phyloP scores from a whole-genome alignment of 2,797 vertebrate species.

The Carcharodon carcharias region DNA sequence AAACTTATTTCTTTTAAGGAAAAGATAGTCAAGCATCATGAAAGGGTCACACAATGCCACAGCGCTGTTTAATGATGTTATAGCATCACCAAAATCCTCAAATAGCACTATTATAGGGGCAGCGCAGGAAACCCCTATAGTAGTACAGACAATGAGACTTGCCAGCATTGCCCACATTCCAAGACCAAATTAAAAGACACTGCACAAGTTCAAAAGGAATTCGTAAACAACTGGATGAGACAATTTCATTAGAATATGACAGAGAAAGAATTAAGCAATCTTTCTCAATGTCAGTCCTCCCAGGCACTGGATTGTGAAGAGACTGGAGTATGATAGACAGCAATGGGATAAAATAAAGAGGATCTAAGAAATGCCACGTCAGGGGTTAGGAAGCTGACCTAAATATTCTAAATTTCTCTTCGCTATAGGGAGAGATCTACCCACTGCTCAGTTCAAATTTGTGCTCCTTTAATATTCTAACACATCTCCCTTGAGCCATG shows the following conservation, averaged over 20 bases:
- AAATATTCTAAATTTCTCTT: background rate
- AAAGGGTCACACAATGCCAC: background rate
- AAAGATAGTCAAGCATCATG: background rate
- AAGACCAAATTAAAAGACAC: background rate
- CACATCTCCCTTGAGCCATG: background rate
- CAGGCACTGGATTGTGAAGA: background rate
- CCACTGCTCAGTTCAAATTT: background rate
- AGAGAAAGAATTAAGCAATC: background rate
- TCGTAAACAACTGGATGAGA: background rate
- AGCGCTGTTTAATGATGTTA: background rate
- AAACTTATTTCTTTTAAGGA: background rate
- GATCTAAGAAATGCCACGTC: background rate
- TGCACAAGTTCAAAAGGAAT: background rate
- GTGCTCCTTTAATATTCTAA: background rate
- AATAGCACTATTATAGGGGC: background rate
- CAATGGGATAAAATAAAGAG: background rate
- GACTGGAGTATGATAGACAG: background rate
- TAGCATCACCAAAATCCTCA: background rate
- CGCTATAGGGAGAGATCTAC: background rate
- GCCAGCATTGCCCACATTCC: background rate
- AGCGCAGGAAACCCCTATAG: no score
- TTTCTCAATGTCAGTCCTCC: background rate
- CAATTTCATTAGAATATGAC: background rate
- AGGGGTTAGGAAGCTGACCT: constrained; percentile 9
- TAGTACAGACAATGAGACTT: background rate